Percentiles rank a stretch among this genome's conserved stretches.
Evolutionary conservation across 2,888 invertebrate species (phyloP).

Genomic region (Poecilus cupreus): DNA sequence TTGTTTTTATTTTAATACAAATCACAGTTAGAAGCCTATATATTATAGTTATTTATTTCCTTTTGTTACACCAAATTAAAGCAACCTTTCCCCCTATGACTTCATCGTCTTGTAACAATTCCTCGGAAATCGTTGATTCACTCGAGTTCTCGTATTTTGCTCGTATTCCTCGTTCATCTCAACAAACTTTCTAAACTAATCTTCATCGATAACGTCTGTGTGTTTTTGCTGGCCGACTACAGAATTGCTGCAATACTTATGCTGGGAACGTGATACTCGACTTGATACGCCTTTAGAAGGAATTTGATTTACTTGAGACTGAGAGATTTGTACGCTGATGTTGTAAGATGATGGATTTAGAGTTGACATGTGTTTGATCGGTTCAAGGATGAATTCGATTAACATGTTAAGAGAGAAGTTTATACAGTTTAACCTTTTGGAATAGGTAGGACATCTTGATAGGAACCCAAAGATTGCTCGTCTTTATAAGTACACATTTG

Average conservation of each 20-base stretch:
- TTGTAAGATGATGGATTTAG: not conserved
- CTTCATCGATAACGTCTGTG: not conserved
- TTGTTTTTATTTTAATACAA: no score
- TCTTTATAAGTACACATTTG: no score
- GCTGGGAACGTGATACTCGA: not conserved
- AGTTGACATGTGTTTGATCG: not conserved
- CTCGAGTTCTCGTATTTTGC: not conserved
- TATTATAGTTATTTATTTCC: no score
- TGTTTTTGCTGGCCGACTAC: not conserved
- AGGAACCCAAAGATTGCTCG: no score
- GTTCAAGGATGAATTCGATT: not conserved
- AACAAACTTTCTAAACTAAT: not conserved
- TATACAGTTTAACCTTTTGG: no score
- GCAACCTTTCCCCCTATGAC: not conserved
- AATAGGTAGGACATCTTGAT: no score
- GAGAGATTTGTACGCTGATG: not conserved
- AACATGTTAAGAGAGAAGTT: no score
- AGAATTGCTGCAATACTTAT: not conserved
- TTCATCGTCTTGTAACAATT: not conserved
- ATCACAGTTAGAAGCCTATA: no score
- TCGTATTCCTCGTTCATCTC: not conserved
- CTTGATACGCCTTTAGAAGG: not conserved
- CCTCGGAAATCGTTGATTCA: not conserved
- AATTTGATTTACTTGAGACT: not conserved
- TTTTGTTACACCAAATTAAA: no score